Base-by-base conservation (phyloP, 2,797 vertebrate species). In the Loriculus beryllinus region DNA sequence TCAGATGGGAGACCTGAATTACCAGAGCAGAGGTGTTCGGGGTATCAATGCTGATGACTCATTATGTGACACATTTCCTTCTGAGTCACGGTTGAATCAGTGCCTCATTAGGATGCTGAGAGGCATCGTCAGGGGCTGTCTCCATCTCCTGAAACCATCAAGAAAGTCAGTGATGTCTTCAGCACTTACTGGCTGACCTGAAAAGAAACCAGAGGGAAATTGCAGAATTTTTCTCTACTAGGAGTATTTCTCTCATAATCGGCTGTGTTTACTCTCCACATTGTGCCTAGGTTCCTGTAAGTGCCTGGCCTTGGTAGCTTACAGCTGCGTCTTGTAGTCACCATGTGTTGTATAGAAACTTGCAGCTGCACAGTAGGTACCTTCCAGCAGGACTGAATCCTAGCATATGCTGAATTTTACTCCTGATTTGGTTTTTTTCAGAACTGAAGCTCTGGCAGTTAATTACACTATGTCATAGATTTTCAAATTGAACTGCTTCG, bases 51-150 rank as follows among this genome's bases (percentile, higher is more conserved):
- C 56, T 39, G 86, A 52, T 95, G 96, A 95, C 40, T 96, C 83
- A 88, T 42, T 51, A 21, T 0, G 23, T 82, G 94, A 93, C 78
- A 96, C 71, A 74, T 93, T 93, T 92, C 75, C 81, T 90, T 92
- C 60, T 94, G 90, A 94, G 88, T 86, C 88, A 84, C 0, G 1
- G 43, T 5, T 77, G 56, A 92, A 77, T 90, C 86, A 47, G 22
- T 67, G 70, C 20, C 31, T 64, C 4, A 3, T 67, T 69, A 64
- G 56, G 71, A 82, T 29, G 39, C 63, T 6, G 29, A 74, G 39
- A 75, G 48, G 25, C 54, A 71, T 71, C 6, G 0, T 12, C 33
- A 60, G 37, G n/a, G 29, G 6, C 43, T 74, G 67, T 56, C 11
- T 86, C 42, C 1, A 0, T 42, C 60, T 92, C 59, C 68, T 49